phyloP scores from a whole-genome alignment of 2,113 vertebrate species.

The Lutjanus erythropterus region DNA sequence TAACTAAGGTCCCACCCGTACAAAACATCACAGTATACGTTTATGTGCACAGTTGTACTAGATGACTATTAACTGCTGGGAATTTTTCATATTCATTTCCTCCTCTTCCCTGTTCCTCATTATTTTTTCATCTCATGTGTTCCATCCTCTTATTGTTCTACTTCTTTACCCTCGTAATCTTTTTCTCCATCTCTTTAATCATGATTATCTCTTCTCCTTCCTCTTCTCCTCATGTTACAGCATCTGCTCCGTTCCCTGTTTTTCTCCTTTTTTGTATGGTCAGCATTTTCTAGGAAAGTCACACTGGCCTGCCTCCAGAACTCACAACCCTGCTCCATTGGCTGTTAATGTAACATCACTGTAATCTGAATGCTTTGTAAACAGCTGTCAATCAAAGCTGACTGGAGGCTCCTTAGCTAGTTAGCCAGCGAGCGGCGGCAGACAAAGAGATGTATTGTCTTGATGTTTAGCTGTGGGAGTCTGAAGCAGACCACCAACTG shows the following conservation, averaged over 20 bases:
- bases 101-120: background rate
- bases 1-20: background rate
- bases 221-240: background rate
- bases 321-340: slow-evolving; percentile 60
- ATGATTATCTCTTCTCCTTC: background rate
- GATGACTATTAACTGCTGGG: background rate
- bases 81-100: background rate
- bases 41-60: background rate
- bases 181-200: slow-evolving; percentile 10
- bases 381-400: slow-evolving; percentile 65
- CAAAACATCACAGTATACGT: background rate
- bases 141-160: background rate
- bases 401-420: slow-evolving; percentile 40
- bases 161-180: slow-evolving; percentile 6
- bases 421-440: slow-evolving; percentile 44
- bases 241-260: background rate
- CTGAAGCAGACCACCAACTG: slow-evolving; percentile 64
- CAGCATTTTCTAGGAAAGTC: slow-evolving; percentile 32
- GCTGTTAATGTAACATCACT: slow-evolving; percentile 59
- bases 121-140: background rate
- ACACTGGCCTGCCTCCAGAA: slow-evolving; percentile 52
- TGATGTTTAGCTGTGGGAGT: slow-evolving; percentile 42
- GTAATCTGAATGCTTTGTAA: slow-evolving; percentile 60
- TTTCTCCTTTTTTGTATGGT: slow-evolving; percentile 19
- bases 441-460: slow-evolving; percentile 69